Evolutionary conservation across 37 sponge, comb jelly and placozoan species (phyloP), one percentile per base, ranked within the genome.

Genomic region (Agelas oroides): DNA sequence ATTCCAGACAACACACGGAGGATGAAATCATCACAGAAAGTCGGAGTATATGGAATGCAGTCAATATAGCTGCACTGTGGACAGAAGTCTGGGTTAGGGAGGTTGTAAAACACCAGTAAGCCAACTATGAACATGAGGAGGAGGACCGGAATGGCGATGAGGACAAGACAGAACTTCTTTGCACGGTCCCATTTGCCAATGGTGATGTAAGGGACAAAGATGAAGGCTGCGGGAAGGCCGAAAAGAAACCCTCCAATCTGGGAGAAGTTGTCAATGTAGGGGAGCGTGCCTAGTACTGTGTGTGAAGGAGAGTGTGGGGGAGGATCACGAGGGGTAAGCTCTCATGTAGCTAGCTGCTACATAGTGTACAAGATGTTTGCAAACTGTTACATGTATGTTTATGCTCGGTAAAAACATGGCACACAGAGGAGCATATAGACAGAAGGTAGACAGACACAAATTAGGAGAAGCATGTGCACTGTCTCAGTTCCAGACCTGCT

Each of bases 201-300:
- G 17, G 90, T 93, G 70, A 97, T 93, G 89, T 93, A 97, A 24
- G 98, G 98, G 0, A 97, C 92, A 74, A 97, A 93, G 46, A 97
- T 76, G 57, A 93, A 85, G 41, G 95, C 91, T 23, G 94, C 69
- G n/a, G 93, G 65, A 18, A 93, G 74, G 14, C 98, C 98, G 70
- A 93, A 93, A 30, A 94, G 21, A 56, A 97, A 91, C 1, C 98
- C 98, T 40, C 97, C 97, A 57, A 96, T 82, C 63, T 92, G 82
- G 14, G 96, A 76, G 86, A 85, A 89, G 86, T 97, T 97, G 73
- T 97, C 98, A 28, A 97, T 83, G 80, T 97, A 97, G 1, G 95
- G 95, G 23, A 97, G 89, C n/a, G 93, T 91, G 59, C 98, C 98
- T 0, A 93, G 32, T 39, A 81, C 94, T 93, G 69, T 21, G 71